Base-by-base conservation (phyloP, 2,888 invertebrate genomes). In the Drosophila barbarae region DNA sequence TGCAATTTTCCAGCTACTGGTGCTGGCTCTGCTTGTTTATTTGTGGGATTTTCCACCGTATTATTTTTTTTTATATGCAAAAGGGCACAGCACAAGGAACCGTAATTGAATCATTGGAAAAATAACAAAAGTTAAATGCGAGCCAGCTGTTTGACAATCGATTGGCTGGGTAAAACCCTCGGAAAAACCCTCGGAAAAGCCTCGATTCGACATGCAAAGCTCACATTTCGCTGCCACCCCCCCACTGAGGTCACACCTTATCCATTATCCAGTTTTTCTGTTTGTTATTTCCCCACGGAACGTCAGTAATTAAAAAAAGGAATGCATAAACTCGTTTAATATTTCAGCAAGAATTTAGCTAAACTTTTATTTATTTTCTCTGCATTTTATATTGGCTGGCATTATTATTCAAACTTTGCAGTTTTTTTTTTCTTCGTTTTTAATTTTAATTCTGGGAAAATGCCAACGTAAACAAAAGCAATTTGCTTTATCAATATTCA, bases 401-500 rank as follows among this genome's bases (percentile, higher is more conserved):
- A 49, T 67, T 51, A 49, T 67, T 51, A 53, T 51, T 38, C 18
- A 67, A 59, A 63, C 15, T 44, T 28, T 34, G 56, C 70, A 66
- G 61, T 70, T 70, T 83, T 72, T 28, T 28, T 9, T 28, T 28
- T 5, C 2, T 26, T 26, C 3, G 21, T 23, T 26, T 26, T 26
- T 26, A 26, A 26, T 26, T 26, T 72, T 70, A 42, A 36, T 50
- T 61, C 35, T 34, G 57, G 42, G 30, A 71, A 71, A 73, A 70
- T 63, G 55, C 65, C 18, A 61, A 56, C 73, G 63, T 61, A 49
- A 76, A 76, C 72, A 74, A 74, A 71, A 64, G 74, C 74, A 73
- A 81, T 84, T 84, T 53, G 76, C 72, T 69, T 69, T 76, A 76
- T 81, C 72, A 84, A 79, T 79, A 84, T 79, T 84, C 84, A 79